Evolutionary conservation across 2,797 vertebrate species (phyloP).

Genomic region (Sternarchorhynchus goeldii): DNA sequence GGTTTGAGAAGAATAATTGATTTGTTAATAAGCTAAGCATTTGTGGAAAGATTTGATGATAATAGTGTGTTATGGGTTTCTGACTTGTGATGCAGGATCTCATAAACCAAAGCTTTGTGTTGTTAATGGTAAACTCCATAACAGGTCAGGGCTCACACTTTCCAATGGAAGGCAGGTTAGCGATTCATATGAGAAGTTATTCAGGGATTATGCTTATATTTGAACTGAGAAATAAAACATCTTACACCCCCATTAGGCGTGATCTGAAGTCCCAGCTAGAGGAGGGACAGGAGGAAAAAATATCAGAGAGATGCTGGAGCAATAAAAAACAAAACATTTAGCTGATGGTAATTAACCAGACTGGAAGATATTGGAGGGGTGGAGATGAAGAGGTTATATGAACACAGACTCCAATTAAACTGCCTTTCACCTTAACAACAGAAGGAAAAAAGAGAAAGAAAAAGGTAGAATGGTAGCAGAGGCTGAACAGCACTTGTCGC

Average conservation of each 20-base stretch:
- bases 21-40: too few species aligned
- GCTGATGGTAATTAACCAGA: slow-evolving; percentile 18
- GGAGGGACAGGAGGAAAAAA: slow-evolving; percentile 62
- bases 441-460: neutral
- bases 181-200: slow-evolving; percentile 18
- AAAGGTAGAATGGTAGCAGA: neutral
- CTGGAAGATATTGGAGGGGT: slow-evolving; percentile 4
- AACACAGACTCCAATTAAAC: neutral
- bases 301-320: slow-evolving; percentile 51
- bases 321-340: slow-evolving; percentile 35
- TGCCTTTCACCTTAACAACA: neutral
- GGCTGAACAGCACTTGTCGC: neutral
- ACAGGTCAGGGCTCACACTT: slow-evolving; percentile 17
- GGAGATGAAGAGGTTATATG: slow-evolving; percentile 23
- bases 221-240: slow-evolving; percentile 47
- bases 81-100: slow-evolving; percentile 20
- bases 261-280: slow-evolving; percentile 69
- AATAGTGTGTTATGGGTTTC: slow-evolving; percentile 23
- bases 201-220: slow-evolving; percentile 35
- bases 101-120: slow-evolving; percentile 5
- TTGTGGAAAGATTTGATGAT: neutral
- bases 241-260: slow-evolving; percentile 66
- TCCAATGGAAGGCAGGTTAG: slow-evolving; percentile 42
- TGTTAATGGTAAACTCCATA: slow-evolving; percentile 50
- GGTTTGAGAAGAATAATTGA: too few species aligned